Conservation (phyloP, 2,113 vertebrate species). For the Canis aureus region DNA sequence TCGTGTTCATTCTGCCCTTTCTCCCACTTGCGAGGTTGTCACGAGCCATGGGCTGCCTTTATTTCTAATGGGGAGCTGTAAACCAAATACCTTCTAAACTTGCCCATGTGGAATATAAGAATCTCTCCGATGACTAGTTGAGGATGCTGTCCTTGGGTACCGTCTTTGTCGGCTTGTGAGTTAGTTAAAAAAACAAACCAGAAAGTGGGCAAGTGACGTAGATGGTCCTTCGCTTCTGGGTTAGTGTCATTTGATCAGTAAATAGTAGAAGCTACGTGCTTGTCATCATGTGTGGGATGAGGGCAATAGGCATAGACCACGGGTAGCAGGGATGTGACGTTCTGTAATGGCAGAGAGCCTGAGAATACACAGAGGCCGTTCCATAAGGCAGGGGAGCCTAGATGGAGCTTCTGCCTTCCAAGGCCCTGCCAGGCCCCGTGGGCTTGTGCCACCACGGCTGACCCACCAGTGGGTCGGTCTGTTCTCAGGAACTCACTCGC, state of each 20-base stretch:
- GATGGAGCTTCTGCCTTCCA: not conserved
- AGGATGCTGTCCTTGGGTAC: not conserved
- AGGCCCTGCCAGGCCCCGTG: too few relatives aligned
- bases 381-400: not conserved
- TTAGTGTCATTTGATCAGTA: not conserved
- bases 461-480: not conserved
- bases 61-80: not conserved
- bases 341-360: not conserved
- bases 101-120: not conserved
- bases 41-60: not conserved
- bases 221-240: not conserved
- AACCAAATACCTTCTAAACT: not conserved
- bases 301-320: not conserved
- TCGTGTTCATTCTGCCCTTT: not conserved
- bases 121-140: not conserved
- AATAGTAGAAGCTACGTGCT: not conserved
- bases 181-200: not conserved
- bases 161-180: not conserved
- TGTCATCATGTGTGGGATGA: not conserved
- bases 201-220: not conserved
- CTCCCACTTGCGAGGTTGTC: not conserved
- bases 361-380: fast-evolving
- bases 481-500: not conserved
- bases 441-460: not conserved
- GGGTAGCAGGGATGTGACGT: not conserved